Evolutionary conservation across 2,888 invertebrate species (phyloP).

Genomic region (Cremastobaeus sp.): DNA sequence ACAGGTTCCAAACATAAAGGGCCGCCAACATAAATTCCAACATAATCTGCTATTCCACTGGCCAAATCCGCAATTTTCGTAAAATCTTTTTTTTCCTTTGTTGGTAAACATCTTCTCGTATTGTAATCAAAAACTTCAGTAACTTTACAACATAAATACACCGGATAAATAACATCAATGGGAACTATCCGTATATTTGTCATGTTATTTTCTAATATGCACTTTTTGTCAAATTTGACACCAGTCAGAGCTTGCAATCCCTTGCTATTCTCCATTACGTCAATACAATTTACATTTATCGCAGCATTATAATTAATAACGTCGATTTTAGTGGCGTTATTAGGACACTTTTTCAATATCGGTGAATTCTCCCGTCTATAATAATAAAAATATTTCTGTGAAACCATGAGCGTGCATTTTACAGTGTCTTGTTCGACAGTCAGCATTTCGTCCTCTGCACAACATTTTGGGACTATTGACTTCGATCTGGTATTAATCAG

Average conservation of each 20-base stretch:
- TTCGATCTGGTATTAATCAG: no score
- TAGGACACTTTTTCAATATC: neutral
- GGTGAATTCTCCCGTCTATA: neutral
- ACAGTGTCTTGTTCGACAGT: neutral
- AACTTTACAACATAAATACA: constrained; percentile 8
- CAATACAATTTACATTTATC: neutral
- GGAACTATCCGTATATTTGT: neutral
- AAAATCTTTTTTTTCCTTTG: neutral
- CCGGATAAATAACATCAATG: neutral
- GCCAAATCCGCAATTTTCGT: neutral
- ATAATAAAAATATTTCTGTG: neutral
- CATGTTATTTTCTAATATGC: neutral
- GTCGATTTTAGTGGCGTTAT: neutral
- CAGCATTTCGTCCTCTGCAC: neutral
- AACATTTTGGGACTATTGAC: no score
- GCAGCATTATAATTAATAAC: neutral
- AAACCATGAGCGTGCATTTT: neutral
- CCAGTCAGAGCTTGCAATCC: neutral
- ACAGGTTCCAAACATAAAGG: neutral
- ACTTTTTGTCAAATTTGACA: neutral
- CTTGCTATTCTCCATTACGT: neutral
- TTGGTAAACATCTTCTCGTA: neutral
- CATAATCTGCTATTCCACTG: constrained; percentile 7
- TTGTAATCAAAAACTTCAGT: constrained; percentile 13
- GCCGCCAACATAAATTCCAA: constrained; percentile 2